Conservation (phyloP, 2,797 vertebrate species). For the Gobio occitaniae region DNA sequence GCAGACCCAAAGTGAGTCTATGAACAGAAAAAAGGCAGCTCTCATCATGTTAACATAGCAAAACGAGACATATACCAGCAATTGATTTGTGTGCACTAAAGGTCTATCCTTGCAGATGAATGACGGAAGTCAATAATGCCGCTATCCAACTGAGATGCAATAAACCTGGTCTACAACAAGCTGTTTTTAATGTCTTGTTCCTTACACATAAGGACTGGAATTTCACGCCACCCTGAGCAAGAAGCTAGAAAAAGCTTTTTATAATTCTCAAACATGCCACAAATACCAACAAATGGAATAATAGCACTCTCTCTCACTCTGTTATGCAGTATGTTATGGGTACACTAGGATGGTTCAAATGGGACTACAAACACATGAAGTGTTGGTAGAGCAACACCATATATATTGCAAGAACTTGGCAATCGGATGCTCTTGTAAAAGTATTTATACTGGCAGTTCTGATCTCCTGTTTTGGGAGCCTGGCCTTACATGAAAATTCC, state of each 20-base stretch:
- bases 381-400: slow-evolving; percentile 55
- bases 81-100: slow-evolving; percentile 37
- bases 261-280: slow-evolving; percentile 17
- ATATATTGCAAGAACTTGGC: slow-evolving; percentile 52
- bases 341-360: slow-evolving; percentile 17
- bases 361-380: slow-evolving; percentile 5
- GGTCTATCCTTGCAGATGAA: slow-evolving; percentile 13
- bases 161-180: slow-evolving; percentile 19
- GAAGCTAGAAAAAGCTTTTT: slow-evolving; percentile 16
- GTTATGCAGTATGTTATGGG: background rate
- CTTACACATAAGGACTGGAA: slow-evolving; percentile 38
- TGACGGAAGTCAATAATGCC: background rate
- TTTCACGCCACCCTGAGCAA: slow-evolving; percentile 9
- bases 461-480: slow-evolving; percentile 65
- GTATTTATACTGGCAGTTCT: slow-evolving; percentile 65
- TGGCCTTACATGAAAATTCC: slow-evolving; percentile 71
- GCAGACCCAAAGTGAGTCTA: slow-evolving; percentile 41
- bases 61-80: slow-evolving; percentile 19
- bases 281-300: slow-evolving; percentile 27
- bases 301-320: background rate
- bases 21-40: slow-evolving; percentile 48
- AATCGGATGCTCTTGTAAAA: slow-evolving; percentile 64
- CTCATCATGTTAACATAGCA: slow-evolving; percentile 41
- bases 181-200: slow-evolving; percentile 10
- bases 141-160: slow-evolving; percentile 2